These are phyloP conservation scores for Melanocharis versteri DNA, from an alignment of 2,113 vertebrate species.

Conservation along the genomic window DNA sequence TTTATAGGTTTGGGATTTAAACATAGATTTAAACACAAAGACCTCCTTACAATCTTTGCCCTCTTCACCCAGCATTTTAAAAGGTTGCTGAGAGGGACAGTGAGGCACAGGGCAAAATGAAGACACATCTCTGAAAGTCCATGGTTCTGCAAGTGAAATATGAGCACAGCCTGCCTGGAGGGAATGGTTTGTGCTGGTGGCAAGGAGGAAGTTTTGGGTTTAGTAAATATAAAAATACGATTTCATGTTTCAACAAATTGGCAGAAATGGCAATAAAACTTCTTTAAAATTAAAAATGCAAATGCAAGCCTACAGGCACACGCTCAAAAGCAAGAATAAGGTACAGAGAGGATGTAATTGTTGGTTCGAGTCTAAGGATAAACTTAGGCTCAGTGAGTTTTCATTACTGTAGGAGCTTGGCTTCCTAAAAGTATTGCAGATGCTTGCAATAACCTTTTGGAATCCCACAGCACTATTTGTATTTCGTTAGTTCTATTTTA, in stretches of 20 bases:
- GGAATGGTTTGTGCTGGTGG: not conserved
- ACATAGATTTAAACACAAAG: not conserved
- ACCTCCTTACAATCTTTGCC: not conserved
- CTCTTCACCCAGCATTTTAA: not conserved
- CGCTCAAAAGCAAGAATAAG: not conserved
- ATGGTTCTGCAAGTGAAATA: not conserved
- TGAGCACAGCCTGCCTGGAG: not conserved
- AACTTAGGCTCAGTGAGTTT: not conserved
- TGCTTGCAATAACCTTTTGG: not conserved
- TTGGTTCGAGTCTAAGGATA: not conserved
- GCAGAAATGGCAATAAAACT: not conserved
- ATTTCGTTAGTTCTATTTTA: not conserved
- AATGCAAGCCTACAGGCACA: not conserved
- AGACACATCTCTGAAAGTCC: not conserved
- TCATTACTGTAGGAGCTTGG: not conserved
- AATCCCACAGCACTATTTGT: not conserved
- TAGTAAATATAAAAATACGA: not conserved
- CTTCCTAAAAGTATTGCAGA: not conserved
- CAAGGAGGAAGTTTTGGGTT: not conserved
- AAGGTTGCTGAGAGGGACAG: not conserved
- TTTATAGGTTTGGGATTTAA: not conserved
- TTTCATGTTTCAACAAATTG: not conserved
- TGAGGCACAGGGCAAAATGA: not conserved
- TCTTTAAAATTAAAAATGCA: not conserved
- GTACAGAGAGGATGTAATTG: not conserved